A percentile compares a stretch with the other conserved stretches of the same genome.
Evolutionary conservation across 2,113 vertebrate genomes (phyloP).

Genomic region (Serilophus lunatus): DNA sequence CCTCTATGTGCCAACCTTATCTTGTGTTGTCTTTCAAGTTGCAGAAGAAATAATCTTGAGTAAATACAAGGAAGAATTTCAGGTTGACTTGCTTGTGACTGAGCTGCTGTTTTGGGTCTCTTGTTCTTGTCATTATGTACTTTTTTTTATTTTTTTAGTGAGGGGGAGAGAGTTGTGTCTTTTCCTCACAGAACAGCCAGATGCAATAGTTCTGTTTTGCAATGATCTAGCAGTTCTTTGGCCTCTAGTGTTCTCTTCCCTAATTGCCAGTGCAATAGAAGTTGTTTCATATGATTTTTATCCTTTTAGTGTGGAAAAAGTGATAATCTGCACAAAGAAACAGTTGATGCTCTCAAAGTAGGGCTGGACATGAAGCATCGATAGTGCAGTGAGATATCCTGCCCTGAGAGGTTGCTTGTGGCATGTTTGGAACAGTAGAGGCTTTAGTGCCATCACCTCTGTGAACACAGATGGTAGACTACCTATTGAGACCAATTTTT

Average conservation of each 20-base stretch:
- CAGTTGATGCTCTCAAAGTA: background rate
- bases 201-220: background rate
- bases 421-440: background rate
- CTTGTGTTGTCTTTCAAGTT: conserved; percentile 18
- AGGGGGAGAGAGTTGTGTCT: background rate
- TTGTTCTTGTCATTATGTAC: background rate
- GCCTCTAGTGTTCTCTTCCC: background rate
- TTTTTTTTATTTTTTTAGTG: background rate
- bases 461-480: background rate
- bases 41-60: background rate
- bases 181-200: background rate
- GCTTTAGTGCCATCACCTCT: background rate
- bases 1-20: background rate
- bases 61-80: conserved; percentile 36
- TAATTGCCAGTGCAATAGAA: background rate
- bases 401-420: background rate
- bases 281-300: background rate
- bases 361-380: background rate
- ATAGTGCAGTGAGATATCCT: background rate
- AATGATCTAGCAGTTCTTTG: background rate
- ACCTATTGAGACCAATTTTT: background rate
- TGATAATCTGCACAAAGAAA: background rate
- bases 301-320: background rate
- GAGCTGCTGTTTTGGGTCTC: background rate
- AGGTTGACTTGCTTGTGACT: background rate